Conservation (phyloP, 2,113 vertebrate genomes). For the Lepus timidus region DNA sequence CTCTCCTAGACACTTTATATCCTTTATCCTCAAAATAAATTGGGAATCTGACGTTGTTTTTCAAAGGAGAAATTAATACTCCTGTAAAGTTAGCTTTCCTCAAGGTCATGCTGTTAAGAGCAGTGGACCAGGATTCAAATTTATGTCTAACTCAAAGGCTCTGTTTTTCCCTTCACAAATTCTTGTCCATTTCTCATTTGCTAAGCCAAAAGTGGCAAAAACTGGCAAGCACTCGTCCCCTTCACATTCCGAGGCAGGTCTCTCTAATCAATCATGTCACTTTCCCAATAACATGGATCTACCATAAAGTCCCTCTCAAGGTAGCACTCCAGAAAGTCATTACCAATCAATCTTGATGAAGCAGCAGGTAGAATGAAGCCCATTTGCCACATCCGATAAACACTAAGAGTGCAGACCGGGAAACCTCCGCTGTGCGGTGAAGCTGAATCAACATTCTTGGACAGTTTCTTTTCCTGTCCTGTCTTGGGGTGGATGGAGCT, state of each 20-base stretch:
- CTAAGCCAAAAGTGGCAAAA: slow-evolving; percentile 39
- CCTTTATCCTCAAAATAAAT: background rate
- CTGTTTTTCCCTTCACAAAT: background rate
- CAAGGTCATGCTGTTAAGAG: background rate
- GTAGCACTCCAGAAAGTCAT: background rate
- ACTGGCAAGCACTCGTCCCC: background rate
- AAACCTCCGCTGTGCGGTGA: background rate
- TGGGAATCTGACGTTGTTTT: background rate
- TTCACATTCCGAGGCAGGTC: background rate
- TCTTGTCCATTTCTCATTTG: background rate
- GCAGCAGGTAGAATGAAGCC: slow-evolving; percentile 13
- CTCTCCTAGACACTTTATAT: background rate
- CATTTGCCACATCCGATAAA: background rate
- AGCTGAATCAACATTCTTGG: background rate
- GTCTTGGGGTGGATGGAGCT: background rate
- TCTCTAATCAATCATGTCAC: slow-evolving; percentile 18
- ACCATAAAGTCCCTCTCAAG: slow-evolving; percentile 21
- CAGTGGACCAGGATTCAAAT: background rate
- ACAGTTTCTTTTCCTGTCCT: background rate
- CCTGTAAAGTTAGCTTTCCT: background rate
- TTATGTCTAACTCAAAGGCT: background rate
- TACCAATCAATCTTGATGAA: slow-evolving; percentile 29
- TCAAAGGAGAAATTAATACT: background rate
- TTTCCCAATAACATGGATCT: slow-evolving; percentile 35
- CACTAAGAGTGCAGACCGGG: background rate